These are phyloP conservation scores for Alcedo atthis DNA, from an alignment of 2,797 vertebrate species.

Conservation along the genomic window DNA sequence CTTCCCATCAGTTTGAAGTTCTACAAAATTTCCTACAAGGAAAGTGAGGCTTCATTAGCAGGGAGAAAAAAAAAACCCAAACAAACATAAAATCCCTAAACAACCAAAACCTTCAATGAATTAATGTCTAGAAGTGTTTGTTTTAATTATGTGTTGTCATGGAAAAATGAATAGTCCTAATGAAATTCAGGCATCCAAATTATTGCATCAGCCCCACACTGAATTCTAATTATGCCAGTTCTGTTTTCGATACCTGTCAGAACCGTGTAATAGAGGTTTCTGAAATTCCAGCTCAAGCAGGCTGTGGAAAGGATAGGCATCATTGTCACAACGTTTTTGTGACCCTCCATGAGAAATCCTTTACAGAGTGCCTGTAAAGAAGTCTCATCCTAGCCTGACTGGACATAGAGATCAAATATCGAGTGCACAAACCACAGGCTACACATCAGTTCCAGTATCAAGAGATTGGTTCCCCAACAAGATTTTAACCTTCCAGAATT, in stretches of 20 bases:
- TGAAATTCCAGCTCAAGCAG: background rate
- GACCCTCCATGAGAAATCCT: background rate
- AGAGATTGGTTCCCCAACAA: background rate
- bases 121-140: background rate
- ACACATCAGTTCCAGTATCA: background rate
- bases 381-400: background rate
- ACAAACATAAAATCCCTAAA: too few species aligned
- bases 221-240: background rate
- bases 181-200: slow-evolving; percentile 1
- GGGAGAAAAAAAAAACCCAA: background rate
- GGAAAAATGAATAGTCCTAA: background rate
- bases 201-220: background rate
- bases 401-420: background rate
- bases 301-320: background rate
- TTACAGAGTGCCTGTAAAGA: background rate
- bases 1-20: background rate
- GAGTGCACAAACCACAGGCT: background rate
- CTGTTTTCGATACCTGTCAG: background rate
- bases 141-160: background rate
- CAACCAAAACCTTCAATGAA: background rate
- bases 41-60: background rate
- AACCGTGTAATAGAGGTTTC: background rate
- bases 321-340: background rate
- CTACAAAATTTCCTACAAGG: background rate
- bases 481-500: background rate